Evolutionary conservation across 2,888 invertebrate genomes (phyloP).

Genomic region (Erynnis tages): DNA sequence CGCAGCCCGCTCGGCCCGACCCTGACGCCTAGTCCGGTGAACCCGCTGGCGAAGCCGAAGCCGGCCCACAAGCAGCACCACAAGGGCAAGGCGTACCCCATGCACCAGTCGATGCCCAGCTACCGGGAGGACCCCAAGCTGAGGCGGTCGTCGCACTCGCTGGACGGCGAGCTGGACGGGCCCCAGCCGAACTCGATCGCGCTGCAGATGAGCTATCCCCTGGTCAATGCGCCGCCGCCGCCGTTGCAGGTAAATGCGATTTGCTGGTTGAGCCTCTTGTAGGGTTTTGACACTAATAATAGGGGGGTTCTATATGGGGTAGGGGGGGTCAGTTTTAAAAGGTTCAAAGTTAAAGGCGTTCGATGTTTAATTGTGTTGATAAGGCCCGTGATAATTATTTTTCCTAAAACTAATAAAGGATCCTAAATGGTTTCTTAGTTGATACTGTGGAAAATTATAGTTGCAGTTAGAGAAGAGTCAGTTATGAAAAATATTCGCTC

Average conservation of each 20-base stretch:
- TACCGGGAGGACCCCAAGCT: slow-evolving; percentile 45
- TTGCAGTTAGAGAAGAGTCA: too few species aligned
- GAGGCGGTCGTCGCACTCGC: slow-evolving; percentile 62
- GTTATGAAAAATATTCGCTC: too few species aligned
- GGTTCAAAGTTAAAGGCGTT: too few species aligned
- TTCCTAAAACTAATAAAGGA: too few species aligned
- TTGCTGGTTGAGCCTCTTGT: slow-evolving; percentile 11
- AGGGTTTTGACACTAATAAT: too few species aligned
- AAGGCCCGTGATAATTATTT: too few species aligned
- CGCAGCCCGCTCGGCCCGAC: slow-evolving; percentile 48
- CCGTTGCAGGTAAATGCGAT: slow-evolving; percentile 62
- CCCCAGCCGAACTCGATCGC: slow-evolving; percentile 83
- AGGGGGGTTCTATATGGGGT: too few species aligned
- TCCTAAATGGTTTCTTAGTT: too few species aligned
- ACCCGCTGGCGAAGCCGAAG: slow-evolving; percentile 50
- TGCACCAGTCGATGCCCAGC: slow-evolving; percentile 61
- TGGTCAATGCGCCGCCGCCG: slow-evolving; percentile 80
- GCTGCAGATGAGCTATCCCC: slow-evolving; percentile 84
- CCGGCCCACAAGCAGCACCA: slow-evolving; percentile 46
- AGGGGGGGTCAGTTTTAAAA: too few species aligned
- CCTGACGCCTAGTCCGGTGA: slow-evolving; percentile 33
- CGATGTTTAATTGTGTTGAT: too few species aligned
- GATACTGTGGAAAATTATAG: too few species aligned
- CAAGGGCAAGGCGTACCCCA: slow-evolving; percentile 45
- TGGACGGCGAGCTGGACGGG: slow-evolving; percentile 67